Evolutionary conservation across 2,113 vertebrate genomes (phyloP).

Genomic region (Eurystomus gularis): DNA sequence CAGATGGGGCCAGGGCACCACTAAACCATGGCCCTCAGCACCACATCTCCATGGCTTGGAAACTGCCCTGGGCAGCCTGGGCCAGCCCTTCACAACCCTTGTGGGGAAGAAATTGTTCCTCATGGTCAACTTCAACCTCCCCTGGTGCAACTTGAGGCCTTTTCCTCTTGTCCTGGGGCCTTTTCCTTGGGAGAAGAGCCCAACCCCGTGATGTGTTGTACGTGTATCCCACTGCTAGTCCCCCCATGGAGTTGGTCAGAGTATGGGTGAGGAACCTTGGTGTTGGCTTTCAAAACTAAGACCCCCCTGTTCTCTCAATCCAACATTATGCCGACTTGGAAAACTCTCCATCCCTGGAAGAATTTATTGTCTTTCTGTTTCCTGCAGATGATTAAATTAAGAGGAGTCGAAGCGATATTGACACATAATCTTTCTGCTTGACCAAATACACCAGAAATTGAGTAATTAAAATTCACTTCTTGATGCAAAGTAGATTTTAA

Average conservation of each 20-base stretch:
- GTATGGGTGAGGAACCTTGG: background rate
- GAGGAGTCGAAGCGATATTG: background rate
- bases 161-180: no score
- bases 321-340: fast-evolving
- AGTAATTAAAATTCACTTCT: conserved; percentile 38
- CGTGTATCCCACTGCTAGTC: fast-evolving
- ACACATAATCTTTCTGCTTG: background rate
- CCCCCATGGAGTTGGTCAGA: background rate
- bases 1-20: background rate
- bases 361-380: background rate
- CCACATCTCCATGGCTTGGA: background rate
- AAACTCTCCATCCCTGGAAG: background rate
- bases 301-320: background rate
- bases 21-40: background rate
- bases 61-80: background rate
- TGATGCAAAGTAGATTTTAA: conserved; percentile 39
- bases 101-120: background rate
- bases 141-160: background rate
- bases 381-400: background rate
- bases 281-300: background rate
- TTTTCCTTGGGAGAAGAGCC: no score
- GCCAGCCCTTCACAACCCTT: background rate
- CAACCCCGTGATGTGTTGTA: no score
- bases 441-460: conserved; percentile 24
- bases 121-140: background rate